Percentiles rank a stretch among this genome's conserved stretches.
Evolutionary conservation across 1,140 invertebrate species (phyloP).

Genomic region (Drosophila sulfurigaster): DNA sequence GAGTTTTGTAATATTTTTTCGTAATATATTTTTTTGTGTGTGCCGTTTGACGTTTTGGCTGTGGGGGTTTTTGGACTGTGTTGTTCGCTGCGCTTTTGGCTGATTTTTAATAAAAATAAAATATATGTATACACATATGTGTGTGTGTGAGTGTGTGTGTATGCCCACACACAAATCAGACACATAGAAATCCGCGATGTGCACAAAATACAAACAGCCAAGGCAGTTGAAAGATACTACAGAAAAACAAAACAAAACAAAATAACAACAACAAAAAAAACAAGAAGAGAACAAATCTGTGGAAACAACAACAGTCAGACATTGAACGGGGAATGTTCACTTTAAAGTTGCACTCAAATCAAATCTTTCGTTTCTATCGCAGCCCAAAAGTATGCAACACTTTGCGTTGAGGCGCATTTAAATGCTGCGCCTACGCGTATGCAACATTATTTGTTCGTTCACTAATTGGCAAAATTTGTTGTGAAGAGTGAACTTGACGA

Average conservation of each 20-base stretch:
- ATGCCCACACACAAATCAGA: not conserved
- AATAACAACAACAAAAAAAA: too few species aligned
- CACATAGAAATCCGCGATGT: conserved; percentile 4
- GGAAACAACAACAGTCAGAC: conserved; percentile 61
- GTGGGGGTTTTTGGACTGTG: conserved; percentile 33
- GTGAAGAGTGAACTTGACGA: not conserved
- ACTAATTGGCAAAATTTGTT: not conserved
- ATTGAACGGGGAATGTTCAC: conserved; percentile 12
- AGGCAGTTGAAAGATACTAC: conserved; percentile 54
- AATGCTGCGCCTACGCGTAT: not conserved
- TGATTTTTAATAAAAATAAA: conserved; percentile 67
- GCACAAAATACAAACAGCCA: conserved; percentile 56
- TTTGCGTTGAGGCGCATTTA: not conserved
- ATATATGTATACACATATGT: conserved; percentile 24
- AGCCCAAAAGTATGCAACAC: not conserved
- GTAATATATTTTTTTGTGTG: conserved; percentile 45
- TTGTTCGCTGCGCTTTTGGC: conserved; percentile 42
- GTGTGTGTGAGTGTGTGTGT: too few species aligned
- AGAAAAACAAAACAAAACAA: too few species aligned
- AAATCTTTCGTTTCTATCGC: not conserved
- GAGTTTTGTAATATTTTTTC: conserved; percentile 53
- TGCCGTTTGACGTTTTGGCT: conserved; percentile 54
- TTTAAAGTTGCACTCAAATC: not conserved
- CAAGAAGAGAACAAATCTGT: conserved; percentile 22
- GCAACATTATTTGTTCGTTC: not conserved